Percentiles rank a stretch among this genome's conserved stretches.
Conservation (phyloP, 2,888 invertebrate species). For the Hypena proboscidalis region DNA sequence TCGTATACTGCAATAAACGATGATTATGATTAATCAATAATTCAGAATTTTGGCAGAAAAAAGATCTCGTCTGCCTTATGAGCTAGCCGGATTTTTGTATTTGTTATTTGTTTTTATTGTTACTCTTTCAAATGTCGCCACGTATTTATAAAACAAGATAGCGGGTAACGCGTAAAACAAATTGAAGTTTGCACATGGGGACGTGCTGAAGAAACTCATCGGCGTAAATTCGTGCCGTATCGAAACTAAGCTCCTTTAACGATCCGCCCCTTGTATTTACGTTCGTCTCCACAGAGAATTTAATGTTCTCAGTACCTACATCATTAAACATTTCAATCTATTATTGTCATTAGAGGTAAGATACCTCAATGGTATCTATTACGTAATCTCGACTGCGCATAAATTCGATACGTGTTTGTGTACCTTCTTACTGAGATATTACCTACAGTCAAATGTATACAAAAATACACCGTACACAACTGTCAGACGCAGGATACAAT, state of each 20-base stretch:
- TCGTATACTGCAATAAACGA: no score
- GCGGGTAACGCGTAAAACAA: conserved; percentile 16
- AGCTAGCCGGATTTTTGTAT: no score
- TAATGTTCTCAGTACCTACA: conserved; percentile 15
- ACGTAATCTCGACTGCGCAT: no score
- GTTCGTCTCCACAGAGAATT: conserved; percentile 14
- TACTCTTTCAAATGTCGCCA: not conserved
- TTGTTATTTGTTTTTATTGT: no score
- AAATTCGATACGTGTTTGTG: no score
- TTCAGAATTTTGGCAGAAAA: no score
- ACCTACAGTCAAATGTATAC: no score
- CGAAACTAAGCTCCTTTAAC: conserved; percentile 53
- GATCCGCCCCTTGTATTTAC: conserved; percentile 35
- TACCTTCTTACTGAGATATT: no score
- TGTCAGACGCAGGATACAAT: no score
- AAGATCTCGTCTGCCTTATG: no score
- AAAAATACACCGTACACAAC: no score
- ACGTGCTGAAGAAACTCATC: conserved; percentile 55
- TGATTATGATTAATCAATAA: no score
- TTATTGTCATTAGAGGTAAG: conserved; percentile 11
- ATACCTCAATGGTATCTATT: conserved; percentile 1
- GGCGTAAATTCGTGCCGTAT: conserved; percentile 59
- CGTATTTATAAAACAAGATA: conserved; percentile 13
- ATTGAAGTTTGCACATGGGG: conserved; percentile 47
- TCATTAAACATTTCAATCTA: conserved; percentile 17